A percentile compares a stretch with the other conserved stretches of the same genome.
These are phyloP conservation scores for Clarias batrachus DNA, from an alignment of 2,113 vertebrate genomes.

Conservation along the genomic window DNA sequence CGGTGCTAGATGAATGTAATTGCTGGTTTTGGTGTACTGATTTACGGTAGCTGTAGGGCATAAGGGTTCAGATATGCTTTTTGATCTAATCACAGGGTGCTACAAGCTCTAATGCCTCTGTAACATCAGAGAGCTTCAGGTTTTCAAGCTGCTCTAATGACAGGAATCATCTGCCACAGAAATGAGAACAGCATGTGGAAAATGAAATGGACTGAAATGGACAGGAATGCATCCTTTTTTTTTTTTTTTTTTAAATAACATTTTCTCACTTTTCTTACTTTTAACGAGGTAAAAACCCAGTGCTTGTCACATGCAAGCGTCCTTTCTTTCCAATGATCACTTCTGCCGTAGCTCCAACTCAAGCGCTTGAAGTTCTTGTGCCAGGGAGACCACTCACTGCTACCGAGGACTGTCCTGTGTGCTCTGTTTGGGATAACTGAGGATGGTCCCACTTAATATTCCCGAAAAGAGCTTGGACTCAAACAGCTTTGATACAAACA, in stretches of 20 bases:
- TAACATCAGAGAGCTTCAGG: conserved; percentile 23
- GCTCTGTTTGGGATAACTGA: too few species aligned
- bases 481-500: too few species aligned
- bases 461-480: too few species aligned
- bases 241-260: not conserved
- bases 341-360: not conserved
- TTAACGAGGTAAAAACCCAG: not conserved
- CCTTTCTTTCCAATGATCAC: not conserved
- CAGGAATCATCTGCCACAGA: not conserved
- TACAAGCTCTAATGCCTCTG: conserved; percentile 4
- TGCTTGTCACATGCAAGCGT: not conserved
- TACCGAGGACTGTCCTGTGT: too few species aligned
- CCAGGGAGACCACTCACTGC: too few species aligned
- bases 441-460: too few species aligned
- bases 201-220: not conserved
- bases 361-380: too few species aligned
- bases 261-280: not conserved
- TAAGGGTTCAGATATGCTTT: conserved; percentile 3
- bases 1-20: conserved; percentile 15
- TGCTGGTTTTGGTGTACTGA: conserved; percentile 1
- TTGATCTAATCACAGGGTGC: conserved; percentile 17
- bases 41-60: conserved; percentile 2
- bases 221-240: too few species aligned
- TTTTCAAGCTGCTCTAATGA: not conserved
- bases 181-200: not conserved